A percentile compares a stretch with the other conserved stretches of the same genome.
Conservation (phyloP, 2,888 invertebrate genomes). For the Cremastinae sp. region DNA sequence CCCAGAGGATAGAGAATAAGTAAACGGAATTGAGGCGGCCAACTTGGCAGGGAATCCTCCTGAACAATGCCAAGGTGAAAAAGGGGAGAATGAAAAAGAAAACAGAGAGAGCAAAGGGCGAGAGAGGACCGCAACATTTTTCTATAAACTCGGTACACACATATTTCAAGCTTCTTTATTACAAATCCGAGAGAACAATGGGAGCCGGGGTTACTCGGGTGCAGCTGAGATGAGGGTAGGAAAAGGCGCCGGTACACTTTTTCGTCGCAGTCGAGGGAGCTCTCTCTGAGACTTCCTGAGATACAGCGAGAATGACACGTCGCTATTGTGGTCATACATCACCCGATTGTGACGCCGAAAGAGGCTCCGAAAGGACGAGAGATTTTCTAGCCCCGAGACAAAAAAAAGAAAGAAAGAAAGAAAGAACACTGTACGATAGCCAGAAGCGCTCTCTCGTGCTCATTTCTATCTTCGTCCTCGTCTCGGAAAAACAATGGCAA, state of each 20-base stretch:
- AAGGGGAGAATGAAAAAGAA: slow-evolving; percentile 8
- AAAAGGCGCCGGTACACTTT: slow-evolving; percentile 12
- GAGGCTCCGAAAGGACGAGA: slow-evolving; percentile 2
- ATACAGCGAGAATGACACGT: slow-evolving; percentile 21
- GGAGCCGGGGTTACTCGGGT: slow-evolving; percentile 15
- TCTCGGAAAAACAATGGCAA: slow-evolving; percentile 70
- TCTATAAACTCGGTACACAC: slow-evolving; percentile 10
- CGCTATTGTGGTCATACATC: slow-evolving; percentile 33
- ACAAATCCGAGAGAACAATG: slow-evolving; percentile 50
- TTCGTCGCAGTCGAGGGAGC: slow-evolving; percentile 16
- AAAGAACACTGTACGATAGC: slow-evolving; percentile 24
- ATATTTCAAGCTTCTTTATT: slow-evolving; percentile 54
- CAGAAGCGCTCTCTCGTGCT: slow-evolving; percentile 61
- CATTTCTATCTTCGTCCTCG: slow-evolving; percentile 31
- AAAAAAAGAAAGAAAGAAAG: slow-evolving; percentile 22
- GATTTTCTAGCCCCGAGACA: slow-evolving; percentile 33
- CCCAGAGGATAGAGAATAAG: no score
- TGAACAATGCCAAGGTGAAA: not conserved
- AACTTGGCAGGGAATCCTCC: not conserved
- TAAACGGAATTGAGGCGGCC: no score
- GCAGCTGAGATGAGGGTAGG: slow-evolving; percentile 2
- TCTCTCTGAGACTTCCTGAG: slow-evolving; percentile 2
- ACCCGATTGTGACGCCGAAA: slow-evolving; percentile 34
- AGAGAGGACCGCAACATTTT: not conserved
- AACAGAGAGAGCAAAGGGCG: not conserved